phyloP scores from a whole-genome alignment of 1,140 invertebrate genomes.

The Ips typographus region DNA sequence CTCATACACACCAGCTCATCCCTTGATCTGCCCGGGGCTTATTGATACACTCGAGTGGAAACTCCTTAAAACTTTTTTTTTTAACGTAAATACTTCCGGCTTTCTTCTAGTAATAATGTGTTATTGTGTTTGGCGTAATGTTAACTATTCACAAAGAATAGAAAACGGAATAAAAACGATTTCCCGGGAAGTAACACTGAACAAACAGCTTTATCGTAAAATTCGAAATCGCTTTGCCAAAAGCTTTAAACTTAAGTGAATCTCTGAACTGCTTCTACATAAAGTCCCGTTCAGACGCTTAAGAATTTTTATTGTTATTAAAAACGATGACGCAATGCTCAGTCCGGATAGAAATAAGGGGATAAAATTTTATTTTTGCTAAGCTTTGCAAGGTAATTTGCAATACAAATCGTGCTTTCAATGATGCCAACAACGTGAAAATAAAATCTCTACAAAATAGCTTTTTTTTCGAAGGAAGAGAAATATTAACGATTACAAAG shows the following conservation, averaged over 20 bases:
- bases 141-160: background rate
- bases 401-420: constrained; percentile 14
- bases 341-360: constrained; percentile 10
- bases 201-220: constrained; percentile 27
- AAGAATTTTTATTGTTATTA: constrained; percentile 33
- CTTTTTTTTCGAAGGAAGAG: too few species aligned
- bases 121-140: background rate
- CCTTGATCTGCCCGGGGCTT: constrained; percentile 12
- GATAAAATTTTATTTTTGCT: constrained; percentile 21
- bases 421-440: constrained; percentile 12
- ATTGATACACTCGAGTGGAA: constrained; percentile 9
- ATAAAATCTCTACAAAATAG: constrained; percentile 10
- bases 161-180: background rate
- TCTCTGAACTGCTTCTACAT: constrained; percentile 16
- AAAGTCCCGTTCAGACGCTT: constrained; percentile 24
- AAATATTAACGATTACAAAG: too few species aligned
- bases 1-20: constrained; percentile 9
- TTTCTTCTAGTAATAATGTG: background rate
- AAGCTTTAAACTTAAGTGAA: constrained; percentile 27
- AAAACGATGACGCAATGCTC: constrained; percentile 24
- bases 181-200: background rate
- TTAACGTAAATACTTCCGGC: too few species aligned
- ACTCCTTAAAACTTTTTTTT: background rate
- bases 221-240: constrained; percentile 22
- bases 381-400: constrained; percentile 25